phyloP scores from a whole-genome alignment of 2,888 invertebrate species.

The Hydroisotoma schaefferi region DNA sequence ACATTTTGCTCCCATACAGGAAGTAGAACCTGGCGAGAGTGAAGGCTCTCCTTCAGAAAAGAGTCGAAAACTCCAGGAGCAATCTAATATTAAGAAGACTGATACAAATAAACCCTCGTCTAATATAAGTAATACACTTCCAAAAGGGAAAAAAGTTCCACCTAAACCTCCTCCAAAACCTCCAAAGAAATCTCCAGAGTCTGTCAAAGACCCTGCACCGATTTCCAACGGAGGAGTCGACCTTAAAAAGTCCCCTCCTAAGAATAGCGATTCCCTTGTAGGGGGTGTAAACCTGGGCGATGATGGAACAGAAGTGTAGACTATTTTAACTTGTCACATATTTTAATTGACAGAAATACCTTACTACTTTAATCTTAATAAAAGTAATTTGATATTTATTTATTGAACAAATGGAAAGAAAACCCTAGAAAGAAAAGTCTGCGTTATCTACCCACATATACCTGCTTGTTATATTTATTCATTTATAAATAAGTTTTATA shows the following conservation, averaged over 20 bases:
- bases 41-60: neutral
- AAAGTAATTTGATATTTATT: no score
- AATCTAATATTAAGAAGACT: constrained; percentile 18
- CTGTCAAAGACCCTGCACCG: neutral
- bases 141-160: constrained; percentile 36
- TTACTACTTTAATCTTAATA: no score
- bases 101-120: constrained; percentile 12
- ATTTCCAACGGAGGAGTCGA: constrained; percentile 7
- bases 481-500: no score
- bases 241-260: neutral
- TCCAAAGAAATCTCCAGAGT: constrained; percentile 42
- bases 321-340: no score
- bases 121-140: constrained; percentile 1
- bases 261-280: neutral
- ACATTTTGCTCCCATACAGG: constrained; percentile 43
- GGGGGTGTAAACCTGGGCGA: constrained; percentile 27
- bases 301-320: constrained; percentile 48
- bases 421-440: no score
- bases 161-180: constrained; percentile 49
- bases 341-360: no score
- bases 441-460: no score
- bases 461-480: no score
- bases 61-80: constrained; percentile 7
- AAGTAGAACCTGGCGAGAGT: constrained; percentile 21
- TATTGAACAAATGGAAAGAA: no score